Base-by-base conservation (phyloP, 2,113 vertebrate species). In the Laticauda laticaudata region DNA sequence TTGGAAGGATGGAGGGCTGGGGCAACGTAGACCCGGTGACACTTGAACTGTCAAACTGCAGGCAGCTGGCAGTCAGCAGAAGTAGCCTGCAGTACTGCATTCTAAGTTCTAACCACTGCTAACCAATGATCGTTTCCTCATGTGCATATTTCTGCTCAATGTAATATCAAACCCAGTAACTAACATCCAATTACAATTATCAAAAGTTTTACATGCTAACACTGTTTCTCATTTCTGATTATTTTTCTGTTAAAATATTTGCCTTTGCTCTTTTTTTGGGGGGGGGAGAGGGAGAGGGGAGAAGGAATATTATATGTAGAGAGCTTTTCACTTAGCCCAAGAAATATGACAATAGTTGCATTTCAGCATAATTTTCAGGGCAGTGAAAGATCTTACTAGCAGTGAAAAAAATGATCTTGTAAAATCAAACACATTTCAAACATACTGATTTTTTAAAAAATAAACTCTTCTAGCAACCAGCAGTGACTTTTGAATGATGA, bases 401-500 rank as follows among this genome's bases (percentile, higher is more conserved):
- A 45, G 48, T 51, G 53, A 48, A 29, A 26, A 43, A n/a, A 54
- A 24, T 0, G 43, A 93, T 90, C 23, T 20, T 88, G 81, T 54
- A 48, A 48, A 48, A 48, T 48, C 29, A 69, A 15, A 87, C 85
- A 39, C 1, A 2, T 29, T 29, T 85, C 61, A 94, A 93, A 0
- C 12, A 9, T 92, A 55, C 86, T 86, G 43, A 43, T 29, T 12
- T 87, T 2, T 93, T 91, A 15, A 34, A 20, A 90, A 86, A 34
- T 20, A 93, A 51, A 93, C 94, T 90, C 48, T 23, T 4, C 48
- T 51, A 69, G 18, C 14, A 86, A 53, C 64, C 75, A 92, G 53
- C 59, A 90, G 12, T 24, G 57, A 23, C n/a, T 91, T 88, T 87
- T 92, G 91, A 93, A 92, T 89, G 86, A 53, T 90, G 51, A 23